Evolutionary conservation across 2,797 vertebrate species (phyloP).

Genomic region (Clarias laeviceps): DNA sequence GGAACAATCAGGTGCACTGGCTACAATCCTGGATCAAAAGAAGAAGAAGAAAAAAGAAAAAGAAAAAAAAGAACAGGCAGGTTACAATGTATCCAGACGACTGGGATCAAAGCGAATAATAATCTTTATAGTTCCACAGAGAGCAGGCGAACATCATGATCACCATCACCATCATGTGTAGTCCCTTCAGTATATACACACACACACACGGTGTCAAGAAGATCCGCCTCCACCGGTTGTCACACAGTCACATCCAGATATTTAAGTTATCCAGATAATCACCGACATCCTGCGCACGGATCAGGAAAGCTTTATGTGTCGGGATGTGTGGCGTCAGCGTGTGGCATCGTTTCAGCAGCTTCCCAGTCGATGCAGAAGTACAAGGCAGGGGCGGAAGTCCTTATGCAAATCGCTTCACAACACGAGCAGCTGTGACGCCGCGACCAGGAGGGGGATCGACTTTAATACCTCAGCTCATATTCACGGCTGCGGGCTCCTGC

Average conservation of each 20-base stretch:
- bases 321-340: conserved; percentile 48
- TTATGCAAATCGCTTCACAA: conserved; percentile 70
- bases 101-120: conserved; percentile 49
- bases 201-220: conserved; percentile 22
- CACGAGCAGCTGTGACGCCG: conserved; percentile 50
- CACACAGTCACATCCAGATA: conserved; percentile 66
- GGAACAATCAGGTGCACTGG: conserved; percentile 47
- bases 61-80: not conserved
- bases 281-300: conserved; percentile 10
- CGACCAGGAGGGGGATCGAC: not conserved
- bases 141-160: conserved; percentile 64
- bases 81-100: conserved; percentile 30
- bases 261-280: conserved; percentile 33
- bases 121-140: conserved; percentile 74
- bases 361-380: conserved; percentile 65
- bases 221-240: conserved; percentile 68
- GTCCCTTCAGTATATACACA: conserved; percentile 63
- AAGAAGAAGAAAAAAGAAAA: conserved; percentile 32
- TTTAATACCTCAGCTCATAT: not conserved
- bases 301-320: conserved; percentile 59
- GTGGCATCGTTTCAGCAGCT: conserved; percentile 57
- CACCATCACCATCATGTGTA: conserved; percentile 22
- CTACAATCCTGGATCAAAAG: conserved; percentile 39
- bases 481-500: not conserved
- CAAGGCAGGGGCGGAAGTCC: conserved; percentile 74